A percentile compares a stretch with the other conserved stretches of the same genome.
phyloP scores from a whole-genome alignment of 2,113 vertebrate species.

The Bubalus kerabau region DNA sequence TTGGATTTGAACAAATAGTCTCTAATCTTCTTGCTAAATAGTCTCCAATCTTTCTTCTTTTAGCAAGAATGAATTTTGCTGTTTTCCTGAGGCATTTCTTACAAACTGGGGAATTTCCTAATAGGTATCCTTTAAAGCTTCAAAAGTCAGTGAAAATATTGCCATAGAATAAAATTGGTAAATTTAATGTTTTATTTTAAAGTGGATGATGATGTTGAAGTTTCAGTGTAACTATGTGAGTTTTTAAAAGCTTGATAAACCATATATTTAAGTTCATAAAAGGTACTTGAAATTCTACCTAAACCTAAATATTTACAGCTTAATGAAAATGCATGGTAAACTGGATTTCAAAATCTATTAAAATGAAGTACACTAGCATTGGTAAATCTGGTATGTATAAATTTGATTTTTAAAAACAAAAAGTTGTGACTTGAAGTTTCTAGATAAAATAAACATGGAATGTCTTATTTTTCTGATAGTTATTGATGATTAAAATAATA shows the following conservation, averaged over 20 bases:
- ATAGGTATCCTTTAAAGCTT: background rate
- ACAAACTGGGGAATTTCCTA: background rate
- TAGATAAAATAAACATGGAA: background rate
- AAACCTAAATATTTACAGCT: background rate
- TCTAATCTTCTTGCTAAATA: background rate
- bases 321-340: background rate
- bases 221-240: background rate
- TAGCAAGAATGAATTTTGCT: background rate
- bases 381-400: background rate
- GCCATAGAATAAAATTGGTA: background rate
- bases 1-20: background rate
- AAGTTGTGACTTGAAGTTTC: background rate
- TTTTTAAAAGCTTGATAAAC: background rate
- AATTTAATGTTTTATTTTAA: background rate
- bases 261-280: background rate
- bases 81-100: background rate
- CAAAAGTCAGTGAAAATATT: background rate
- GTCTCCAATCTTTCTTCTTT: background rate
- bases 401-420: background rate
- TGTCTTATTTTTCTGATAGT: background rate
- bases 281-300: background rate
- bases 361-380: background rate
- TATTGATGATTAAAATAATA: background rate
- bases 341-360: background rate
- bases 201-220: background rate